Evolutionary conservation across 2,113 vertebrate genomes (phyloP).

Genomic region (Formicarius rufipectus): DNA sequence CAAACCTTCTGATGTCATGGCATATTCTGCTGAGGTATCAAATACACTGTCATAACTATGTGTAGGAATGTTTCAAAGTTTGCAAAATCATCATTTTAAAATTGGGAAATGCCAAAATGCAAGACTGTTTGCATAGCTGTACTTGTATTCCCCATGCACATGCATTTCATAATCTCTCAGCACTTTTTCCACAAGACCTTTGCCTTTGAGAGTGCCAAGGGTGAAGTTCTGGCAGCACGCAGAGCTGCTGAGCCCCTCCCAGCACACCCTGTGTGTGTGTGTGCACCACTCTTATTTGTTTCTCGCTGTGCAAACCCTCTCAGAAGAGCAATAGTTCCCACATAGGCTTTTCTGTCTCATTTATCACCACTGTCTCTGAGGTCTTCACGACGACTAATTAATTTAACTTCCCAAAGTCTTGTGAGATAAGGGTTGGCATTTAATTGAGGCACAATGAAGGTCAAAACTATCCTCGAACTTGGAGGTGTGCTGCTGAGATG

Average conservation of each 20-base stretch:
- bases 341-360: conserved; percentile 46
- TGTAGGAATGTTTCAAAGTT: background rate
- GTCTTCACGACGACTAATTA: conserved; percentile 52
- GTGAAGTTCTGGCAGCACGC: background rate
- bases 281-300: background rate
- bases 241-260: background rate
- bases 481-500: background rate
- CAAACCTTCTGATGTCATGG: background rate
- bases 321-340: conserved; percentile 1
- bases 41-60: background rate
- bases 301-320: background rate
- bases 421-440: conserved; percentile 16
- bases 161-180: background rate
- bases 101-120: background rate
- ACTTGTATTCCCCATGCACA: background rate
- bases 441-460: conserved; percentile 38
- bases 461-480: conserved; percentile 1
- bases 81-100: background rate
- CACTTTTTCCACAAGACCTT: background rate
- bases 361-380: conserved; percentile 38
- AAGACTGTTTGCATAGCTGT: background rate
- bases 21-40: background rate
- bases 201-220: background rate
- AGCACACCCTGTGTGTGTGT: background rate
- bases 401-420: conserved; percentile 44